Evolutionary conservation across 2,797 vertebrate species (phyloP).

Genomic region (Oreochromis mossambicus): DNA sequence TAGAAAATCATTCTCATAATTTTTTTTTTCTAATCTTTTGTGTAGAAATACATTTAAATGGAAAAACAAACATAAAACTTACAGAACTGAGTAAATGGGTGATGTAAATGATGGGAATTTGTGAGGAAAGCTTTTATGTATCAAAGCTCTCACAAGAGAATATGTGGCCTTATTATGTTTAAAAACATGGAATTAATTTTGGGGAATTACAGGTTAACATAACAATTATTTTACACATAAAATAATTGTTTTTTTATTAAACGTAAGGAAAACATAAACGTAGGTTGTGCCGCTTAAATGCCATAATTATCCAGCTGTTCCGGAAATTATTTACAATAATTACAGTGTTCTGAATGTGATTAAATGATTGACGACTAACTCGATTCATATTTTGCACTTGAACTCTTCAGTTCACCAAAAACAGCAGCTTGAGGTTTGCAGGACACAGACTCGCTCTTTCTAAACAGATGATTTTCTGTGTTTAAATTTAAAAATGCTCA

Average conservation of each 20-base stretch:
- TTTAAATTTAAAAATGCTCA: constrained; percentile 3
- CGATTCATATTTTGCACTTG: not conserved
- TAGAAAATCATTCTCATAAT: not conserved
- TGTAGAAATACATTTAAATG: not conserved
- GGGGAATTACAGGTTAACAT: not conserved
- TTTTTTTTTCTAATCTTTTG: not conserved
- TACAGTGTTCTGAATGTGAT: not conserved
- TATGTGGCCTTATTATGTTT: not conserved
- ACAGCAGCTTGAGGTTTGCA: not conserved
- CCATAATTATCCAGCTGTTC: no score
- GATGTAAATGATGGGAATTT: not conserved
- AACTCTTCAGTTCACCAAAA: not conserved
- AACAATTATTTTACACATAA: not conserved
- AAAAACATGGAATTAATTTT: not conserved
- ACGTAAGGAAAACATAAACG: not conserved
- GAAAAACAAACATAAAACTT: not conserved
- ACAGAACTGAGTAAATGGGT: not conserved
- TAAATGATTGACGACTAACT: not conserved
- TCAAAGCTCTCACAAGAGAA: not conserved
- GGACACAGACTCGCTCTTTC: not conserved
- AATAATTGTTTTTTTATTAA: not conserved
- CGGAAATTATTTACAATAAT: no score
- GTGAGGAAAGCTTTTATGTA: not conserved
- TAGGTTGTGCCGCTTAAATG: no score
- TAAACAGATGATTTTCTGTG: constrained; percentile 38